Base-by-base conservation (phyloP, 2,113 vertebrate species). In the Pluvianellus socialis region DNA sequence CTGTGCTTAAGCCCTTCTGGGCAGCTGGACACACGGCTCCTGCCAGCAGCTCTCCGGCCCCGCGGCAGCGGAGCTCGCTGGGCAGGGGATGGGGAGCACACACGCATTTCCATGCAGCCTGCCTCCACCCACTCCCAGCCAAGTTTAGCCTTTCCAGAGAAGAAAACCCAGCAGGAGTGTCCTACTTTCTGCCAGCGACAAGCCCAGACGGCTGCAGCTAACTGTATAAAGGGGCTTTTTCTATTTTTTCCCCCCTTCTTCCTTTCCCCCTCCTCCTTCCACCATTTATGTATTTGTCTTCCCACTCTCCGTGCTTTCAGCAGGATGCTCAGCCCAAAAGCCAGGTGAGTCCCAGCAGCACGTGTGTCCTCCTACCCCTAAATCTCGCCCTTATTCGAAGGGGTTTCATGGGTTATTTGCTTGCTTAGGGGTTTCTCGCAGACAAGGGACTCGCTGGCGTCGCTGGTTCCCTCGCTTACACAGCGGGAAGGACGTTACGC, bases 151-250 rank as follows among this genome's bases (percentile, higher is more conserved):
- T 74, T 87, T 19, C 49, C 79, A 80, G 73, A 72, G 88, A 61
- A 79, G 79, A 67, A 93, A 95, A n/a, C 81, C 86, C 95, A 92
- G 88, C 97, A 94, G 90, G 82, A 91, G 65, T 93, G 94, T 68
- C 94, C 96, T 96, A 95, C 94, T 97, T 96, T 95, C 95, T 49
- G 49, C 79, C 76, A 93, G 76, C 56, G 1, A 65, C 28, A 56
- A 89, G 83, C 86, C 70, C 68, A 33, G 65, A 55, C 6, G 2
- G 44, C 79, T 65, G 79, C 79, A 68, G 53, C 83, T 53, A 8
- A 7, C 58, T 32, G 32, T 4, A 94, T 61, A 85, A 88, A 90
- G 12, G 50, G 55, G 66, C 16, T 72, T 81, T 79, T 22, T 42
- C 13, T 42, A 44, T 44, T 72, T 50, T 50, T 50, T 50, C 4